phyloP scores from a whole-genome alignment of 2,797 vertebrate species.

The Neosilurus hyrtlii region DNA sequence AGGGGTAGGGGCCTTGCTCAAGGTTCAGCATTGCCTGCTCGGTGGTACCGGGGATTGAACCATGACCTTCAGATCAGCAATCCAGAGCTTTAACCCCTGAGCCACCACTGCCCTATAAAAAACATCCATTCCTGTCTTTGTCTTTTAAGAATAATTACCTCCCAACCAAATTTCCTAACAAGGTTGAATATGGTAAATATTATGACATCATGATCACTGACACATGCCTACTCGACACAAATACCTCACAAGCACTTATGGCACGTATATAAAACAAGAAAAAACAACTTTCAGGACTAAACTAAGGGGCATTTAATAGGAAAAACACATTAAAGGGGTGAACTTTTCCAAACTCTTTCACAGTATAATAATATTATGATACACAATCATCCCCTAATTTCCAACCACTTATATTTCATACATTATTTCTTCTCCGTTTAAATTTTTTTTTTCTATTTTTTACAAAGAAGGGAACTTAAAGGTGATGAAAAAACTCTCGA shows the following conservation, averaged over 20 bases:
- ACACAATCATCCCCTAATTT: background rate
- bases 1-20: no score
- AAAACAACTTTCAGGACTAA: background rate
- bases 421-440: background rate
- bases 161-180: background rate
- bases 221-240: background rate
- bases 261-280: background rate
- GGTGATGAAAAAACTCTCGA: background rate
- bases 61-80: no score
- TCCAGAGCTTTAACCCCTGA: no score
- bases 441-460: no score
- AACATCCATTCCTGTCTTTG: no score
- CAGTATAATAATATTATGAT: background rate
- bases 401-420: background rate
- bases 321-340: background rate
- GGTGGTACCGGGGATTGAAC: no score
- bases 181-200: background rate
- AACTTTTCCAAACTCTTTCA: background rate
- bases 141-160: background rate
- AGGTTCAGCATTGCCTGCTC: no score
- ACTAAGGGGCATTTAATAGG: background rate
- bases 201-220: background rate
- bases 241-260: background rate
- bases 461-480: background rate
- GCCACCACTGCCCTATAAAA: no score